Evolutionary conservation across 2,113 vertebrate species (phyloP).

Genomic region (Aptenodytes patagonicus): DNA sequence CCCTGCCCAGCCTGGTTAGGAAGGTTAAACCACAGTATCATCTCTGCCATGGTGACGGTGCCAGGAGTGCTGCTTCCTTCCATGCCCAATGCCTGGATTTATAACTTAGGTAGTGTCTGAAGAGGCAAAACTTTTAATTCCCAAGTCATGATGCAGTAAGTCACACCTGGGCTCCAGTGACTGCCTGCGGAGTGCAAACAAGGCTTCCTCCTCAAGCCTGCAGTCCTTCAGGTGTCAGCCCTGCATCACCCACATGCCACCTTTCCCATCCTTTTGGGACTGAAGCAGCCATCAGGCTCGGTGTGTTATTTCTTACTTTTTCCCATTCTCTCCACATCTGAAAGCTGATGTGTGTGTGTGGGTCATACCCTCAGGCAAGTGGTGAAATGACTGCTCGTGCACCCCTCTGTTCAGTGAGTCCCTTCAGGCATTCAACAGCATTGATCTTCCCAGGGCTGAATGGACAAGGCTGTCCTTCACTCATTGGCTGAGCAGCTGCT

Average conservation of each 20-base stretch:
- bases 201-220: neutral
- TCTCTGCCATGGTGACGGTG: neutral
- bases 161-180: neutral
- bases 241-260: neutral
- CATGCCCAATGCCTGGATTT: neutral
- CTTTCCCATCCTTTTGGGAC: neutral
- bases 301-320: neutral
- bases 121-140: neutral
- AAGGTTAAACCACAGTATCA: neutral
- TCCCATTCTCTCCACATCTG: neutral
- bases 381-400: neutral
- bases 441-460: neutral
- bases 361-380: too few relatives aligned
- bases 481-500: neutral
- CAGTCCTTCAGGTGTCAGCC: neutral
- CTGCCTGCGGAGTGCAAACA: neutral
- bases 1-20: neutral
- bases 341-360: neutral
- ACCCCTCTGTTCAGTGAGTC: neutral
- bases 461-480: neutral
- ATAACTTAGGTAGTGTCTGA: neutral
- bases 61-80: neutral
- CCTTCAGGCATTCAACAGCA: neutral
- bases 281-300: fast-evolving
- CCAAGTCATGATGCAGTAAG: neutral